Evolutionary conservation across 2,888 invertebrate species (phyloP).

Genomic region (Pristionchus mayeri): DNA sequence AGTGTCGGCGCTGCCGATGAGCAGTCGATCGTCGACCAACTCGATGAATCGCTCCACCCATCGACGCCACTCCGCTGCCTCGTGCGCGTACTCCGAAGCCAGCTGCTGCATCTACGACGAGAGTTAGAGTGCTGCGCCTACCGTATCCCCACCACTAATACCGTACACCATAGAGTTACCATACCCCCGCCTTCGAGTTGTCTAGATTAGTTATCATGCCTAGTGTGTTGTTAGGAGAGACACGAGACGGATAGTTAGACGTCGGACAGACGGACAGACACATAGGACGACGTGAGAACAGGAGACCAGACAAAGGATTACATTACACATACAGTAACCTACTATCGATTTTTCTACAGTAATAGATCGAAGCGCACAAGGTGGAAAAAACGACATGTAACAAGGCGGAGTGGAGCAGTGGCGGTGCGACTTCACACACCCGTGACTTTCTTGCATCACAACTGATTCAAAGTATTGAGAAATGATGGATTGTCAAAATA

Average conservation of each 20-base stretch:
- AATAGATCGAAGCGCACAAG: background rate
- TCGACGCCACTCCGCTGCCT: constrained; percentile 71
- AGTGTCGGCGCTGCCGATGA: constrained; percentile 63
- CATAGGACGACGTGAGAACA: background rate
- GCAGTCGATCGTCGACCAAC: constrained; percentile 66
- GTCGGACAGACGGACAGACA: background rate
- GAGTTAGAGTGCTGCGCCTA: background rate
- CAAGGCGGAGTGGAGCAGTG: background rate
- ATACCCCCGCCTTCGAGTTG: background rate
- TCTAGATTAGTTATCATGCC: constrained; percentile 13
- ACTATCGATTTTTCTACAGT: background rate
- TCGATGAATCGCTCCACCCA: constrained; percentile 69
- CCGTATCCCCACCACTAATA: background rate
- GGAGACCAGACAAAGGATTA: background rate
- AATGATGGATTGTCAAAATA: too few relatives aligned
- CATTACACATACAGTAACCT: background rate
- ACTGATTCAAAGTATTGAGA: background rate
- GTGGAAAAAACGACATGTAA: background rate
- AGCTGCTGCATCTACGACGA: constrained; percentile 61
- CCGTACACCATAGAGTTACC: background rate
- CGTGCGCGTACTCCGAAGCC: constrained; percentile 67
- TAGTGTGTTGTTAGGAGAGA: background rate
- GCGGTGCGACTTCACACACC: background rate
- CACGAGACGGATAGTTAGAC: background rate
- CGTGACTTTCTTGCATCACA: background rate